Base-by-base conservation (phyloP, 2,797 vertebrate genomes). In the Tokudaia muenninki region DNA sequence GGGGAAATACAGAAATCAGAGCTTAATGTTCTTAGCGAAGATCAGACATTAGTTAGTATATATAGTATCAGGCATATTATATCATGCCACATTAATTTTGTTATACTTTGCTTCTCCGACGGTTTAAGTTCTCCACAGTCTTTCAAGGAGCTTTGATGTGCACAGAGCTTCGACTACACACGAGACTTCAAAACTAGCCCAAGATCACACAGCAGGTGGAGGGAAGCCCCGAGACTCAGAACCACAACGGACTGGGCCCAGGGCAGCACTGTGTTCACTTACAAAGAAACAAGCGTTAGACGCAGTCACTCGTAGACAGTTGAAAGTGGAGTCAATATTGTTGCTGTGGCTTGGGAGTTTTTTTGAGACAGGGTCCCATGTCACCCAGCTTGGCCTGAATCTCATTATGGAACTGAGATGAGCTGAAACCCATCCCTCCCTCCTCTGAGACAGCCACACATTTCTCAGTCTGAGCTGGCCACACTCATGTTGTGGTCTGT, bases 61-160 rank as follows among this genome's bases (percentile, higher is more conserved):
- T 34, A 34, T 67, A 67, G 14, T 67, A 67, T 67, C 13, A 67
- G 31, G 31, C 31, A 34, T 67, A 34, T 67, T 67, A 89, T 55
- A 61, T 41, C 91, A 14, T 82, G 41, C 31, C 61, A 91, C 78
- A 77, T 90, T 94, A 21, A 80, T 52, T 80, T 90, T 94, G 34
- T 65, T 92, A 82, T 37, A 61, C 72, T 87, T 92, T 84, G 17
- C 87, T 82, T 96, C n/a, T 77, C 87, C 31, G 83, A 82, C 83
- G 83, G 72, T 41, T 47, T 50, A 26, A 29, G 21, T 63, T 65
- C 44, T 65, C 59, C 75, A 77, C 75, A 6, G 63, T 9, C 70
- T 79, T 44, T 84, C 52, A 72, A 82, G 77, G 13, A 57, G 16
- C 70, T 87, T 26, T 86, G 63, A 79, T 52, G 63, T 59, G 61